A percentile compares a stretch with the other conserved stretches of the same genome.
phyloP scores from a whole-genome alignment of 2,888 invertebrate species.

The Troides oblongomaculatus region DNA sequence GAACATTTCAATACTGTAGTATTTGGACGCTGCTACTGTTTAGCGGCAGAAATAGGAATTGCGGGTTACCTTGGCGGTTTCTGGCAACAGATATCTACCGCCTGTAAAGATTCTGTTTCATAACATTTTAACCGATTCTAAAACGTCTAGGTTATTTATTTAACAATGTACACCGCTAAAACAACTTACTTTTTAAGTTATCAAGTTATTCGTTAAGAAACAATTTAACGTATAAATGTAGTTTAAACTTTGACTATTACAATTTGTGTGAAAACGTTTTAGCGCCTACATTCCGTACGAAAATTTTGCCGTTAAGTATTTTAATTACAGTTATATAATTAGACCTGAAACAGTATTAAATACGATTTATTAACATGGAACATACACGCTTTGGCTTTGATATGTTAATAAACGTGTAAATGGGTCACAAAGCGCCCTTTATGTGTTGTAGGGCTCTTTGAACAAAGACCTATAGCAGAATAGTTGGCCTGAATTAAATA shows the following conservation, averaged over 20 bases:
- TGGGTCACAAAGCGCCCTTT: constrained; percentile 21
- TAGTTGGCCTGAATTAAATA: constrained; percentile 19
- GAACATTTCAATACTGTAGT: too few relatives aligned
- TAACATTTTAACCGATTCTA: too few relatives aligned
- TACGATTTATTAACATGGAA: constrained; percentile 24
- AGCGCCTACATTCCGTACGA: neutral
- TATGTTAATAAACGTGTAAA: constrained; percentile 24
- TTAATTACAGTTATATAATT: constrained; percentile 9
- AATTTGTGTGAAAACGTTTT: neutral
- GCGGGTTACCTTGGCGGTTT: too few relatives aligned
- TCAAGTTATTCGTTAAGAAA: too few relatives aligned
- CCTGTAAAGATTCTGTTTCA: too few relatives aligned
- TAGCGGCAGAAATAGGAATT: too few relatives aligned
- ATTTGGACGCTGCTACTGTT: too few relatives aligned
- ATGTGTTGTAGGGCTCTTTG: constrained; percentile 12
- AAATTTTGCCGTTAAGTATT: neutral
- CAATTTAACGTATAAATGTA: neutral
- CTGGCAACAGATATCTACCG: too few relatives aligned
- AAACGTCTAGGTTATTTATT: too few relatives aligned
- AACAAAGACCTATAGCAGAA: constrained; percentile 11
- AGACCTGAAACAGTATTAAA: constrained; percentile 12
- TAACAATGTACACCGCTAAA: too few relatives aligned
- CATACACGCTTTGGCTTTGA: constrained; percentile 19
- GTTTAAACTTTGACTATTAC: neutral
- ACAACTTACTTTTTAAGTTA: too few relatives aligned